These are phyloP conservation scores for Vulpes lagopus DNA, from an alignment of 2,113 vertebrate species.

Conservation along the genomic window DNA sequence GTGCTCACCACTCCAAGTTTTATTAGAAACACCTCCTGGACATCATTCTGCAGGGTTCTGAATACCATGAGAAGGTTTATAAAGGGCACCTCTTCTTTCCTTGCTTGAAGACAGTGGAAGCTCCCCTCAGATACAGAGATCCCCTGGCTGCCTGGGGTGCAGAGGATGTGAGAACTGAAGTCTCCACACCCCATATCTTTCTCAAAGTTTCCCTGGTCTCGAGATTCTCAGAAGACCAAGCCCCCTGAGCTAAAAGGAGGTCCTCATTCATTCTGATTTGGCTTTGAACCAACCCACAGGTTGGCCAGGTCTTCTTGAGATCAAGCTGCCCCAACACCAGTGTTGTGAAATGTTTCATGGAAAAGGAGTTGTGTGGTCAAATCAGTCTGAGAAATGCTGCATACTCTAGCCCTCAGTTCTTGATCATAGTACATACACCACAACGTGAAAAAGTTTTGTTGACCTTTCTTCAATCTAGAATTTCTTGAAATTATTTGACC, in stretches of 20 bases:
- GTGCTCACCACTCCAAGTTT: background rate
- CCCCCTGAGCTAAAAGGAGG: background rate
- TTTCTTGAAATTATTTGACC: constrained; percentile 24
- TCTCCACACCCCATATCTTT: background rate
- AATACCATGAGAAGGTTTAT: background rate
- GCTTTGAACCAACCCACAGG: background rate
- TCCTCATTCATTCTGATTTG: background rate
- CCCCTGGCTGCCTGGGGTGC: background rate
- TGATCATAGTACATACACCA: background rate
- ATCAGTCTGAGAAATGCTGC: background rate
- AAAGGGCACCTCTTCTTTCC: background rate
- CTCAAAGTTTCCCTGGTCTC: background rate
- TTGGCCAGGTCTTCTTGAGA: background rate
- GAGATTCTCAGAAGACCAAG: background rate
- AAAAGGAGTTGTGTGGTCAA: background rate
- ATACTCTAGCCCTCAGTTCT: background rate
- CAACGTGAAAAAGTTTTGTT: background rate
- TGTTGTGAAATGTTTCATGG: background rate
- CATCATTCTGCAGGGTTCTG: background rate
- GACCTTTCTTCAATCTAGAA: background rate
- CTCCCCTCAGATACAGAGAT: background rate
- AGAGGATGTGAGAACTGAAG: too few relatives aligned
- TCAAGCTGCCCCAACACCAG: too few relatives aligned
- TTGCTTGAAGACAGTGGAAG: background rate
- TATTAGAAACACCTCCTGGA: background rate